These are phyloP conservation scores for Nudaria mundana DNA, from an alignment of 2,888 invertebrate species.

Conservation along the genomic window DNA sequence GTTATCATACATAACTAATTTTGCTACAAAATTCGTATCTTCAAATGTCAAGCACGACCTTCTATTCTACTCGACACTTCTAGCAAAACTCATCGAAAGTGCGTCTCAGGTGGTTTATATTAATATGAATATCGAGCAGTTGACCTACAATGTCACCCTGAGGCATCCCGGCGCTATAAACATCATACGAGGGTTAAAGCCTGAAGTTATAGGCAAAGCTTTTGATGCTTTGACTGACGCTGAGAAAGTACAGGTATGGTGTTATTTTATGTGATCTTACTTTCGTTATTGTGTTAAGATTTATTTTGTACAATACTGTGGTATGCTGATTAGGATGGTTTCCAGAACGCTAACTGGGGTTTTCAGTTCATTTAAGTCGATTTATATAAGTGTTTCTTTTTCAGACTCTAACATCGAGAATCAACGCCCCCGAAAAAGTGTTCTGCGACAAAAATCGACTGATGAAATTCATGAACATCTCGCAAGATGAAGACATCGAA, in stretches of 20 bases:
- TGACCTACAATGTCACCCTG: constrained; percentile 62
- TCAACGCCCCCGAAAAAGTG: constrained; percentile 57
- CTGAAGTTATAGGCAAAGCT: constrained; percentile 50
- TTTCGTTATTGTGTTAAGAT: not conserved
- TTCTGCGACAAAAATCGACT: constrained; percentile 66
- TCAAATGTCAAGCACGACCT: constrained; percentile 53
- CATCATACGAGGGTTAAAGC: constrained; percentile 46
- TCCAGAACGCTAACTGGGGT: no score
- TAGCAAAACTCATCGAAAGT: constrained; percentile 63
- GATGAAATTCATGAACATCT: constrained; percentile 54
- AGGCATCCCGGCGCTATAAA: constrained; percentile 59
- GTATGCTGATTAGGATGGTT: no score
- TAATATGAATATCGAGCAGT: constrained; percentile 65
- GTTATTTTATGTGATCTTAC: not conserved
- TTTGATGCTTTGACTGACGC: constrained; percentile 70
- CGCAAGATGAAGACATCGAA: constrained; percentile 49
- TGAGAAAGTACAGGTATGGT: constrained; percentile 62
- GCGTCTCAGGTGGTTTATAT: constrained; percentile 55
- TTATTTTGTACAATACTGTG: no score
- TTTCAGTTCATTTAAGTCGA: no score
- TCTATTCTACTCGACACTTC: constrained; percentile 63
- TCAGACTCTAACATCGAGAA: constrained; percentile 65
- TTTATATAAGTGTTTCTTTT: no score
- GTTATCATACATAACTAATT: constrained; percentile 52
- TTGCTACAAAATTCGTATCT: constrained; percentile 57